phyloP scores from a whole-genome alignment of 1,140 invertebrate genomes.

The Camponotus pennsylvanicus region DNA sequence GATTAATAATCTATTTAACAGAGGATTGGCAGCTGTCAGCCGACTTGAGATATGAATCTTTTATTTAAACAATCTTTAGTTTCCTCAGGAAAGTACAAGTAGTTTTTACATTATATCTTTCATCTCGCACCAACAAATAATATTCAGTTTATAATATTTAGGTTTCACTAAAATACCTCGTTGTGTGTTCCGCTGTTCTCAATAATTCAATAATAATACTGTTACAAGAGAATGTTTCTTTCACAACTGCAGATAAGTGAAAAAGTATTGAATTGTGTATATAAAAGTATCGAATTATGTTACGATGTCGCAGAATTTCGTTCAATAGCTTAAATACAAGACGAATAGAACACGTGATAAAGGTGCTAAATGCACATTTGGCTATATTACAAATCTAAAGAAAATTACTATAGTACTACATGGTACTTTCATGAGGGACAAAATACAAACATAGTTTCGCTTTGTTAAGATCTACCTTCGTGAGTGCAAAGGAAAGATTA shows the following conservation, averaged over 20 bases:
- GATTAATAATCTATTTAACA: neutral
- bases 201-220: conserved; percentile 67
- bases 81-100: conserved; percentile 77
- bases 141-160: conserved; percentile 22
- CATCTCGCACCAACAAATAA: conserved; percentile 74
- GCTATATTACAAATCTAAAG: neutral
- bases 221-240: conserved; percentile 44
- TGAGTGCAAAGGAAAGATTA: neutral
- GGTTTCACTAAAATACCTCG: conserved; percentile 68
- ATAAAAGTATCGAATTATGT: too few species aligned
- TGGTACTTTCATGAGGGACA: conserved; percentile 15
- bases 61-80: conserved; percentile 80
- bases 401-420: neutral
- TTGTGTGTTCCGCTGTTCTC: conserved; percentile 50
- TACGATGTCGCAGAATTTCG: neutral
- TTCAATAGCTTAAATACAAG: neutral
- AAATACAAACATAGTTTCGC: neutral
- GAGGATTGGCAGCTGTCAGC: neutral
- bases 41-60: conserved; percentile 72
- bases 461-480: conserved; percentile 16
- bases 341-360: neutral
- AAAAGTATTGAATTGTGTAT: neutral
- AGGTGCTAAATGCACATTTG: conserved; percentile 4
- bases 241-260: conserved; percentile 41
- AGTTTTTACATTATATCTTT: conserved; percentile 67